Evolutionary conservation across 2,888 invertebrate genomes (phyloP), one percentile per base, ranked within the genome.

Genomic region (Drosophila siamana): DNA sequence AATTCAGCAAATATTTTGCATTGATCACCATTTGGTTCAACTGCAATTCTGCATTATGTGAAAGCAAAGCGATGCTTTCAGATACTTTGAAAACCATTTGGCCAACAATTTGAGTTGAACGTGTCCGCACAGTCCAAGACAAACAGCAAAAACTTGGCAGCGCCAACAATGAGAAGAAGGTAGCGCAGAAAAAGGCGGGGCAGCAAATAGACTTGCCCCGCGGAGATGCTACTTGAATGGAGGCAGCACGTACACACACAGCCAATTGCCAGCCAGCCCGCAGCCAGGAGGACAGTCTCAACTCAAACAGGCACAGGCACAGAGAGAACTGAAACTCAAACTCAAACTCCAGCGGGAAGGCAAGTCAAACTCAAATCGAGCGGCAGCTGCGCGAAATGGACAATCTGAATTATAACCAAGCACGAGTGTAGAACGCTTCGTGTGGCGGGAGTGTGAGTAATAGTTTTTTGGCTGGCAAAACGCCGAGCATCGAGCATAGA

Each of bases 341-440:
- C 50, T 54, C 13, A 40, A 55, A 44, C 44, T 61, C 9, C 16
- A 50, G 30, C 54, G 43, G 13, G n/a, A 61, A 62, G 36, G 13
- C 15, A 61, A 62, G 36, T 52, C 41, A 62, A 73, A 69, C 79
- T 79, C 68, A 87, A 87, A 74, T 83, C 88, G 77, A 79, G 84
- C 72, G 85, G 86, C 88, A 85, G 88, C 86, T 85, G 85, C 81
- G 80, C 80, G 76, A 86, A 85, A 85, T 85, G 88, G 86, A 85
- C 85, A 85, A 88, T 88, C 86, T 86, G 74, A 85, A 85, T 85
- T 88, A 85, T 85, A 86, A 83, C 69, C 67, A 38, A 38, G 36
- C 7, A 38, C 36, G 15, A 38, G 62, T 51, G 15, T 11, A 47
- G 59, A 52, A 54, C 47, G 41, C 24, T 26, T 30, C 26, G 30